A percentile compares a stretch with the other conserved stretches of the same genome.
These are phyloP conservation scores for Halotydeus destructor DNA, from an alignment of 1,140 invertebrate genomes.

Conservation along the genomic window DNA sequence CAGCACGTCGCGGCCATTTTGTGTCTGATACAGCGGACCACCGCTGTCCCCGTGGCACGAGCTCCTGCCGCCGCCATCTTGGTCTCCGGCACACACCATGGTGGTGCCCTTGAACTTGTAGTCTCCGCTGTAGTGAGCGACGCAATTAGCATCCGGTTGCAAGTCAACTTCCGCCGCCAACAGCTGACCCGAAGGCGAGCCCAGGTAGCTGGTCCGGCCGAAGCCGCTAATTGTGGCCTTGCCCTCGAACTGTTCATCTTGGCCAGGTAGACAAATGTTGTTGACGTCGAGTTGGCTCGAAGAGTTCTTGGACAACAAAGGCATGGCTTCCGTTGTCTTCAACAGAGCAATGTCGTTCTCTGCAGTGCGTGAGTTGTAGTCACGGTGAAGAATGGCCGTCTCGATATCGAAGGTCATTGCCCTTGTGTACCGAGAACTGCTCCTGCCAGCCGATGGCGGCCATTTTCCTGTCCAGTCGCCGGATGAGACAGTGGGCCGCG, in stretches of 20 bases:
- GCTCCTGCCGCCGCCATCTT: no score
- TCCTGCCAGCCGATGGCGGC: no score
- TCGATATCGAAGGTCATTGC: no score
- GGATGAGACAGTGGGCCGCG: constrained; percentile 31
- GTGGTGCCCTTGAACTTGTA: constrained; percentile 14
- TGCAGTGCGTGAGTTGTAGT: background rate
- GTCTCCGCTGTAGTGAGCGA: no score
- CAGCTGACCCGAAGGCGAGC: constrained; percentile 8
- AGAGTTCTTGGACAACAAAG: no score
- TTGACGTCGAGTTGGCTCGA: background rate
- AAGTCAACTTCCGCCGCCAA: constrained; percentile 19
- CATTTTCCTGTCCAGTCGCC: no score
- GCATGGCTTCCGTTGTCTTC: background rate
- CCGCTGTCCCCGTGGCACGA: no score
- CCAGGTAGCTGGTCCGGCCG: constrained; percentile 11
- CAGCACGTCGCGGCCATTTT: no score
- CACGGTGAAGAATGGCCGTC: constrained; percentile 1
- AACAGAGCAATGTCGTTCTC: constrained; percentile 12
- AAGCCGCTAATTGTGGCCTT: constrained; percentile 4
- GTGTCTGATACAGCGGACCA: no score
- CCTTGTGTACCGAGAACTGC: no score
- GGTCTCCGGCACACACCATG: constrained; percentile 22
- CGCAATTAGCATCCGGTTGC: constrained; percentile 19
- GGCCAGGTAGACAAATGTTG: background rate
- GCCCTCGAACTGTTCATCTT: background rate